These are phyloP conservation scores for Collichthys lucidus DNA, from an alignment of 2,113 vertebrate species.

Conservation along the genomic window DNA sequence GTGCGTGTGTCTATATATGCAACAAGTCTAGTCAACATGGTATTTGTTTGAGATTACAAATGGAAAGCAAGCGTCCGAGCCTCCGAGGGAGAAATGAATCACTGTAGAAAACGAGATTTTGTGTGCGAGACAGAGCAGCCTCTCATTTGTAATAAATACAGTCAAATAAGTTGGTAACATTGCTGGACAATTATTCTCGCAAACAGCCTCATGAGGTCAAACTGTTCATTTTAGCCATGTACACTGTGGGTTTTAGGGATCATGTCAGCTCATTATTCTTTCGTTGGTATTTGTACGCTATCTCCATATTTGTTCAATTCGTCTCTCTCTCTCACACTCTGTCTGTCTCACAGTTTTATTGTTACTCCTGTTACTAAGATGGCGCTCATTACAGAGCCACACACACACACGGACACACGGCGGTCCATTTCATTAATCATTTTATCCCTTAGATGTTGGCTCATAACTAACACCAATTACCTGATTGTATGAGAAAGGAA, in stretches of 20 bases:
- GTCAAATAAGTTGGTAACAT: constrained; percentile 12
- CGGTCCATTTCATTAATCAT: constrained; percentile 24
- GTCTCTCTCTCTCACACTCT: background rate
- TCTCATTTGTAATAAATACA: constrained; percentile 26
- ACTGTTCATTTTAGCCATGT: constrained; percentile 18
- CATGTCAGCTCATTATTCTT: constrained; percentile 44
- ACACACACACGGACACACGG: background rate
- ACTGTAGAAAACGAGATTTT: constrained; percentile 16
- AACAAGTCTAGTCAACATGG: background rate
- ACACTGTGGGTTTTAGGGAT: constrained; percentile 6
- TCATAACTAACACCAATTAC: constrained; percentile 48
- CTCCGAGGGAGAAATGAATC: constrained; percentile 31
- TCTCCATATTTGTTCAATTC: background rate
- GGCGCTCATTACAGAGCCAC: constrained; percentile 10
- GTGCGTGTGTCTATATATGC: background rate
- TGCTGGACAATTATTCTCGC: constrained; percentile 5
- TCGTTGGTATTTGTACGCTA: background rate
- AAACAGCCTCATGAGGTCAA: constrained; percentile 23
- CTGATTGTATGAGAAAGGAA: constrained; percentile 26
- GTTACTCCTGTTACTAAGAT: constrained; percentile 46
- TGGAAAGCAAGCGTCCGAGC: constrained; percentile 2
- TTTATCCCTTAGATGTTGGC: constrained; percentile 25
- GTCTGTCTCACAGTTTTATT: background rate
- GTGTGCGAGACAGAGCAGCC: background rate
- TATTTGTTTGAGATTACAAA: constrained; percentile 14